Evolutionary conservation across 2,113 vertebrate genomes (phyloP), one percentile per base, ranked within the genome.

Genomic region (Bubo bubo): DNA sequence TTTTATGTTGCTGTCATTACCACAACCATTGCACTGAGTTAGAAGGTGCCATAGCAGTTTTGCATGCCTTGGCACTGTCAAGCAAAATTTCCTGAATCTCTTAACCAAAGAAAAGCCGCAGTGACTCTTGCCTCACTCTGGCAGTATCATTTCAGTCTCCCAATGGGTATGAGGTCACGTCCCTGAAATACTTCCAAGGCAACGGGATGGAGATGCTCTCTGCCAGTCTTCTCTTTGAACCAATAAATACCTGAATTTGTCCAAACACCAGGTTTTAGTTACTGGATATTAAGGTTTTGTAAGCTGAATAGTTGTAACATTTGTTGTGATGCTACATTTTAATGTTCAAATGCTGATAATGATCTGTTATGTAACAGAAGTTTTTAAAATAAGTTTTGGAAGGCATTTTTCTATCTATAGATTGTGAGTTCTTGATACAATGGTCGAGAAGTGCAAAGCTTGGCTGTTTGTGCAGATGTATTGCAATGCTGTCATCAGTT

Each of bases 101-200:
- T 90, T 79, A 41, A 68, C 14, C 4, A 10, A 39, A 15, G n/a
- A 53, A 76, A 35, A 70, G 16, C 23, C 23, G 16, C 5, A 1
- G 30, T 52, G 53, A 10, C 63, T 91, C 39, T 37, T 86, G 15
- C 34, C 14, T 91, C 14, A 8, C n/a, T 47, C 53, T 60, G 43
- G 21, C 53, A 39, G 1, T 64, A 39, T 11, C 37, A 60, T 62
- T 89, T 77, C 64, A 32, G 37, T 88, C 59, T 95, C 72, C 62
- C 53, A 64, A 4, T 0, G 0, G 49, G 23, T 27, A 6, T 37
- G 53, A 34, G 47, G 53, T 45, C 16, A 45, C 17, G 43, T 45
- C 43, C 43, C 68, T 93, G 84, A 87, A 90, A 63, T 41, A 15
- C 24, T 62, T 87, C 30, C 55, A 58, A 84, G 76, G 37, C 55